Conservation (phyloP, 2,113 vertebrate species). For the Piprites chloris region DNA sequence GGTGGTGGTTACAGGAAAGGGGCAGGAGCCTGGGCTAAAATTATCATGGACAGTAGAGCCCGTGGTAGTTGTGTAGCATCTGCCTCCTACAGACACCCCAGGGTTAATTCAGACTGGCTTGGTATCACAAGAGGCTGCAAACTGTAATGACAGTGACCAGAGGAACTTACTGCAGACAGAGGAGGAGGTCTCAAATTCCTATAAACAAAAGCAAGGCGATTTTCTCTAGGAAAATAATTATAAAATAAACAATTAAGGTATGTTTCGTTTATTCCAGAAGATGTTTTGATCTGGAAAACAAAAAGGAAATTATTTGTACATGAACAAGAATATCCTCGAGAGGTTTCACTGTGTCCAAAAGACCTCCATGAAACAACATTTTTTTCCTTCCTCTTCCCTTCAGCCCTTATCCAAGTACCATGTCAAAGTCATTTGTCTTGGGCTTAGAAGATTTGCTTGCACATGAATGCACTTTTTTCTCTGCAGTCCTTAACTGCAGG, state of each 20-base stretch:
- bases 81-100: not conserved
- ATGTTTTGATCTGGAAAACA: not conserved
- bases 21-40: not conserved
- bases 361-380: not conserved
- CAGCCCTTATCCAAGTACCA: not conserved
- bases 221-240: not conserved
- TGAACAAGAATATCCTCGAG: not conserved
- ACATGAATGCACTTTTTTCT: not conserved
- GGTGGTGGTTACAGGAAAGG: not conserved
- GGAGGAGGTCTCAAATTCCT: not conserved
- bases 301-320: not conserved
- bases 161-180: not conserved
- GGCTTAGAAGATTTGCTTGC: not conserved
- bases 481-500: not conserved
- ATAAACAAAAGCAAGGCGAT: not conserved
- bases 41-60: not conserved
- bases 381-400: not conserved
- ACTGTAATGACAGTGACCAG: not conserved
- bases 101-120: not conserved
- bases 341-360: not conserved
- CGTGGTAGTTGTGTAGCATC: not conserved
- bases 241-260: not conserved
- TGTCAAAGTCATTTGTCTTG: not conserved
- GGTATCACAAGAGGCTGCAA: not conserved
- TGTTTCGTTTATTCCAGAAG: not conserved